These are phyloP conservation scores for Peromyscus californicus DNA, from an alignment of 2,113 vertebrate genomes.

Conservation along the genomic window DNA sequence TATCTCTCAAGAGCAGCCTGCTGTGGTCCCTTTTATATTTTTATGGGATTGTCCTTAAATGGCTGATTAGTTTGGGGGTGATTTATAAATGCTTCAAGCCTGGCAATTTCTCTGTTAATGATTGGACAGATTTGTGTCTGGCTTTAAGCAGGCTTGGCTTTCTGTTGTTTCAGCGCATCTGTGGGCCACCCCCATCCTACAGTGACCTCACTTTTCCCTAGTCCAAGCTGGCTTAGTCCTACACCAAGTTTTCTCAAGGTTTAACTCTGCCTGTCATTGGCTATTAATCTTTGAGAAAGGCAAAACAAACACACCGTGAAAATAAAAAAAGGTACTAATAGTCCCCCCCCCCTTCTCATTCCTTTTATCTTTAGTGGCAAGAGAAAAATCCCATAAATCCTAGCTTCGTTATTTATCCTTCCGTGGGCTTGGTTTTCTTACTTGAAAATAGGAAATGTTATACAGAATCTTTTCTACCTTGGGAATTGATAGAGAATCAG, in stretches of 20 bases:
- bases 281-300: constrained; percentile 3
- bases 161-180: background rate
- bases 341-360: background rate
- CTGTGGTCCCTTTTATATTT: constrained; percentile 77
- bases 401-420: background rate
- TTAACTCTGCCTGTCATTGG: background rate
- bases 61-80: constrained; percentile 83
- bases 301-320: background rate
- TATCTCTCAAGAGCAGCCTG: constrained; percentile 81
- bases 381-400: background rate
- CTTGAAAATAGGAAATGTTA: constrained; percentile 7
- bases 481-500: background rate
- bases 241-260: background rate
- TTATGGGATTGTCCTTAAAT: constrained; percentile 84
- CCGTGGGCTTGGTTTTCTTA: background rate
- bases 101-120: constrained; percentile 72
- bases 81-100: constrained; percentile 82
- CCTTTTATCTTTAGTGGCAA: background rate
- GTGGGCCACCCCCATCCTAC: background rate
- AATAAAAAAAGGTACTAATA: background rate
- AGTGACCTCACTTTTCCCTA: background rate
- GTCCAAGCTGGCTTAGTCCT: background rate
- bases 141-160: constrained; percentile 61
- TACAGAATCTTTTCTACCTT: background rate
- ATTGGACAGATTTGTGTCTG: constrained; percentile 82